phyloP scores from a whole-genome alignment of 2,888 invertebrate species.

The Achlya flavicornis region DNA sequence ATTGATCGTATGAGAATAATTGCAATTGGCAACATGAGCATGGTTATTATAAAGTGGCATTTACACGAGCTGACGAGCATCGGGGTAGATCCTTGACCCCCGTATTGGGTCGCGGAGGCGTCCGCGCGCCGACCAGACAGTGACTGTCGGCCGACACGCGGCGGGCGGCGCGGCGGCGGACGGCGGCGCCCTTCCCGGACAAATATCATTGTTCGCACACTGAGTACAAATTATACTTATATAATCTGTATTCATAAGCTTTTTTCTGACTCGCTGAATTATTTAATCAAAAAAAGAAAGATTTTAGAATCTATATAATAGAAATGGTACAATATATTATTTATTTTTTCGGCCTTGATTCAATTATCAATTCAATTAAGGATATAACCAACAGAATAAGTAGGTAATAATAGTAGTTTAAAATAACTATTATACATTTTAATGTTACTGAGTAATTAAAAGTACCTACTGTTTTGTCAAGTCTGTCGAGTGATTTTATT shows the following conservation, averaged over 20 bases:
- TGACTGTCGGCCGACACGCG: constrained; percentile 43
- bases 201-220: constrained; percentile 50
- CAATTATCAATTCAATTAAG: too few relatives aligned
- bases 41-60: not conserved
- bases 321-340: too few relatives aligned
- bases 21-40: too few relatives aligned
- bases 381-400: too few relatives aligned
- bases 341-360: too few relatives aligned
- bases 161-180: constrained; percentile 40
- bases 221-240: constrained; percentile 27
- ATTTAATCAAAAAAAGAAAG: not conserved
- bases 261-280: not conserved
- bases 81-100: constrained; percentile 64
- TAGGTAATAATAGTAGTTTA: too few relatives aligned
- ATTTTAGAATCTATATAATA: not conserved
- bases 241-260: constrained; percentile 7
- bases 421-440: too few relatives aligned
- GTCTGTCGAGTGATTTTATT: too few relatives aligned
- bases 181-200: constrained; percentile 54
- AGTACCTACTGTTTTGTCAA: too few relatives aligned
- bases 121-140: constrained; percentile 50
- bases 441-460: too few relatives aligned
- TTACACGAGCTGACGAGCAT: not conserved
- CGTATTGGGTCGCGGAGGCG: constrained; percentile 36
- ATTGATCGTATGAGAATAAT: too few relatives aligned